Evolutionary conservation across 1,140 invertebrate genomes (phyloP), one percentile per base, ranked within the genome.

Genomic region (Adelges cooleyi): DNA sequence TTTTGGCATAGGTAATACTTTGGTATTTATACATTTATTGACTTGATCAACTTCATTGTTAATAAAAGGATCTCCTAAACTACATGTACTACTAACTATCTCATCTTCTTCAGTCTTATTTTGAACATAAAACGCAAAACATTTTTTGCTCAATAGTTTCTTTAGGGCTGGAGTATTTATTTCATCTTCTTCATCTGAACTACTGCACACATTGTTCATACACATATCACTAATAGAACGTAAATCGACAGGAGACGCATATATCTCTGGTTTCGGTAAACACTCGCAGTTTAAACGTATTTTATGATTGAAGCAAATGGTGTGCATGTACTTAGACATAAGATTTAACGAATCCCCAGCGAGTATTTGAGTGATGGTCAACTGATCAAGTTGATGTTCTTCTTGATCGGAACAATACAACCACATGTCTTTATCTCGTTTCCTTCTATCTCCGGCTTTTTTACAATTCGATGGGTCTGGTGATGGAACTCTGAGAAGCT

Each of bases 331-430:
- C 40, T 83, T 78, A 0, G 87, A 87, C 2, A 95, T 77, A 54
- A 84, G 82, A 69, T 82, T 77, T 6, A 97, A 76, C 40, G 88
- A 86, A 75, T 92, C 86, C 20, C 88, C 89, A 22, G 93, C 90
- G 67, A 96, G 93, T 20, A 97, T 96, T 77, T 97, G 93, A 15
- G 94, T 95, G 9, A 96, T 79, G 83, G 95, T 90, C 8, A 97
- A 77, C 52, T 90, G 86, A 65, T 90, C 84, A 44, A 89, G 84
- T 69, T 90, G 86, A 73, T 94, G 91, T 25, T 74, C 80, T 69
- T 86, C 82, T 56, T 86, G 80, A 69, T 87, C 89, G 48, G 89
- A 90, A 75, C 94, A 97, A 3, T 89, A 80, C 38, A 95, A 74
- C 93, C 94, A 97, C 1, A 86, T 85, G 71, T 79, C 85, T 65